Evolutionary conservation across 2,888 invertebrate genomes (phyloP).

Genomic region (Quadroppia sp.): DNA sequence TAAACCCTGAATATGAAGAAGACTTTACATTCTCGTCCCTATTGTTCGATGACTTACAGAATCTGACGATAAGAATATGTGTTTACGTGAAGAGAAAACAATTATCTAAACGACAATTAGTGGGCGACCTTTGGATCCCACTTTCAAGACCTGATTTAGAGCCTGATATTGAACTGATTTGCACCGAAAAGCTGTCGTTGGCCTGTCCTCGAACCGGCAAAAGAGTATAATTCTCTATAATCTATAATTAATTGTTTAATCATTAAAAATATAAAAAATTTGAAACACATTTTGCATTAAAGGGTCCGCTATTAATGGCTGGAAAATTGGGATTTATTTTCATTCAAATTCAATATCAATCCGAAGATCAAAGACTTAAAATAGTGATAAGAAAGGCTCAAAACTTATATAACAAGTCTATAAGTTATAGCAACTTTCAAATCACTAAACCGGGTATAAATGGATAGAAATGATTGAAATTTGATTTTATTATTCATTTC

Average conservation of each 20-base stretch:
- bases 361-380: slow-evolving; percentile 49
- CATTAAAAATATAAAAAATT: too few species aligned
- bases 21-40: slow-evolving; percentile 24
- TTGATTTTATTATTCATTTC: neutral
- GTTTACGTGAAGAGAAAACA: slow-evolving; percentile 33
- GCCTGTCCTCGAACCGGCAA: slow-evolving; percentile 48
- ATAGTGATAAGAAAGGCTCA: slow-evolving; percentile 49
- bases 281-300: neutral
- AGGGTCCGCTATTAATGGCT: slow-evolving; percentile 15
- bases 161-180: slow-evolving; percentile 25
- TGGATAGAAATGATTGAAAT: neutral
- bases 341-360: slow-evolving; percentile 49
- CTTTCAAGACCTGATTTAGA: slow-evolving; percentile 31
- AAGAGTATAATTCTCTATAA: slow-evolving; percentile 44
- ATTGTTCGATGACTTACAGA: slow-evolving; percentile 22
- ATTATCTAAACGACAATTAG: slow-evolving; percentile 30
- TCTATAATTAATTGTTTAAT: neutral
- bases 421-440: neutral
- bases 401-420: slow-evolving; percentile 47
- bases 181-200: slow-evolving; percentile 10
- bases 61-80: slow-evolving; percentile 31
- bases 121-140: slow-evolving; percentile 39
- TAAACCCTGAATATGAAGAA: slow-evolving; percentile 40
- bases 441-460: slow-evolving; percentile 43
- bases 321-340: slow-evolving; percentile 49